A percentile compares a stretch with the other conserved stretches of the same genome.
Conservation (phyloP, 2,113 vertebrate species). For the Tyto alba region DNA sequence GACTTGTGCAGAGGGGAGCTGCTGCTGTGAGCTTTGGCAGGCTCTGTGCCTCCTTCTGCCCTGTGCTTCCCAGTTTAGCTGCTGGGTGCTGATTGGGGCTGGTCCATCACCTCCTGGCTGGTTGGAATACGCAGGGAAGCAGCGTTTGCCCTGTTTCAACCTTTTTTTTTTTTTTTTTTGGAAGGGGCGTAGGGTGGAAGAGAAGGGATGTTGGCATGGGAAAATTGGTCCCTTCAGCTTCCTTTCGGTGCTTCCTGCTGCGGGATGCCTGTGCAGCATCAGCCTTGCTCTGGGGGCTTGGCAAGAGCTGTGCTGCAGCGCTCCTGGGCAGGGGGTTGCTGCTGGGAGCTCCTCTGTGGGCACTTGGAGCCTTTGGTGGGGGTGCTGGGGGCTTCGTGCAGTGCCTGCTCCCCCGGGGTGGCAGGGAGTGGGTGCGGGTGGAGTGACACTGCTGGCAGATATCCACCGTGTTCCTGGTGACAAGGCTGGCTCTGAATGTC, state of each 20-base stretch:
- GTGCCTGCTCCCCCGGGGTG: background rate
- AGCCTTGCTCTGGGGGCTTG: background rate
- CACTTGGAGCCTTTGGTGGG: background rate
- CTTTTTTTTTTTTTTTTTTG: too few species aligned
- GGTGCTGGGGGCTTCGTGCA: background rate
- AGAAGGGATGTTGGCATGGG: too few species aligned
- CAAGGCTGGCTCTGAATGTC: background rate
- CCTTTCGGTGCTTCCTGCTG: background rate
- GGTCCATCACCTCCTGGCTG: background rate
- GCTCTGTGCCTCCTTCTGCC: background rate
- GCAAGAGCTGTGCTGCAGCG: background rate
- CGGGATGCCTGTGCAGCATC: background rate
- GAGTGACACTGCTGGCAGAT: background rate
- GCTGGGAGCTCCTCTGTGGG: background rate
- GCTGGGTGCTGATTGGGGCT: background rate
- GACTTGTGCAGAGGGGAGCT: background rate
- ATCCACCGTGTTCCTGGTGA: background rate
- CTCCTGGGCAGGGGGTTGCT: background rate
- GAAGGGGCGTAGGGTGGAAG: too few species aligned
- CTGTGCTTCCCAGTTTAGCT: rapidly evolving
- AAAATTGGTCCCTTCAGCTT: background rate
- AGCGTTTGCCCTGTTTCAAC: too few species aligned
- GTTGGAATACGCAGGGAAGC: background rate
- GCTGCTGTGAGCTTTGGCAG: background rate
- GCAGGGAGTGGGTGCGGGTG: background rate